Base-by-base conservation (phyloP, 2,888 invertebrate species). In the Caenorhabditis sp. region DNA sequence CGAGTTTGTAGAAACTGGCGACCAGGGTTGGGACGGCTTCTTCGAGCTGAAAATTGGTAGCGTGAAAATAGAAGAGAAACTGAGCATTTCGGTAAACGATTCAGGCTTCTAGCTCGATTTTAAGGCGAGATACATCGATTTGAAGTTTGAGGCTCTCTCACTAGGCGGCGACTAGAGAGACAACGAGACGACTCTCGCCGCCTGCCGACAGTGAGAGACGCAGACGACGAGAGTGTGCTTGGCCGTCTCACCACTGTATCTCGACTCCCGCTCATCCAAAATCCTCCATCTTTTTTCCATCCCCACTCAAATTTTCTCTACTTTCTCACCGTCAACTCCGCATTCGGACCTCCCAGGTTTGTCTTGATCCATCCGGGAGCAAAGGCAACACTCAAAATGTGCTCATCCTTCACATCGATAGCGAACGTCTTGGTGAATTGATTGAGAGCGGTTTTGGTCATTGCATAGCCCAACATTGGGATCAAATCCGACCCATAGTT, bases 311-410 rank as follows among this genome's bases (percentile, higher is more conserved):
- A 38, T 38, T 38, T 38, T 38, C 38, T 35, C 38, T 12, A 38
- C 12, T n/a, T 47, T n/a, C 47, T n/a, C 16, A 63, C 63, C 44
- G 63, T 63, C 16, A 63, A 63, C 28, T 14, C 1, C 2, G 88
- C 89, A 6, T 85, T 69, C 12, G 38, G 58, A 1, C 88, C 87
- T 28, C 90, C 89, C 84, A 90, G 81, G 41, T 89, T 87, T 0
- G 89, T 90, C 64, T 86, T 64, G 0, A 90, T 89, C 90, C 90
- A 90, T 68, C 89, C 89, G 3, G 89, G 89, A 63, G 82, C 86
- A 63, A 87, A 85, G 10, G 41, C 16, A 5, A 66, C 66, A 1
- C 19, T 38, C 24, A 75, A 22, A 35, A 81, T 69, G 22, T 69
- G 59, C 19, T 82, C 58, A 4, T 56, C 47, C n/a, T 68, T 35